Evolutionary conservation across 2,113 vertebrate species (phyloP), one percentile per base, ranked within the genome.

Genomic region (Grallaria varia): DNA sequence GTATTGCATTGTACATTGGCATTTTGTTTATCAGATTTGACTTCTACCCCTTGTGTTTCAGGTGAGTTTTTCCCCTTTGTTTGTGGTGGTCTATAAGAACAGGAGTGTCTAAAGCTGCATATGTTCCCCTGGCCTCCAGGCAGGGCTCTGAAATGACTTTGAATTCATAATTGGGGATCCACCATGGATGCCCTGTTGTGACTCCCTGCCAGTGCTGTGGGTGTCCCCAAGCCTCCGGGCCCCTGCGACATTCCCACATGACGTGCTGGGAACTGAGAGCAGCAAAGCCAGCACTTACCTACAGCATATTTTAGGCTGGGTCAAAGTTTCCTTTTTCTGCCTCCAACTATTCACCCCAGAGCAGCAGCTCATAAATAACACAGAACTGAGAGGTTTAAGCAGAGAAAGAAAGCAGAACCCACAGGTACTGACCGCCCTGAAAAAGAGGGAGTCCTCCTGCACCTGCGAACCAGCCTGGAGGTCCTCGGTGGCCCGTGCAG

Each of bases 151-250:
- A 81, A 69, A 53, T 58, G 2, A 28, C n/a, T 84, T 31, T 37
- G 64, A 53, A 62, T 85, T 60, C 2, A 2, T 76, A 23, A 53
- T 86, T 80, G 91, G 72, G 50, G 31, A 37, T 62, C 22, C 35
- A 12, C 28, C 55, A 14, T 22, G 37, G 73, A 47, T 67, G 71
- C 30, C 44, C 24, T 35, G 40, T 50, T 87, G 49, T 56, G 7
- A 50, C 17, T 49, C n/a, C 83, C 62, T 78, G 64, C 53, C 49
- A 10, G 67, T 5, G 49, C 50, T 53, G 14, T 5, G 1, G 31
- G 40, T 58, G 19, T 9, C 45, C 59, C 53, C n/a, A 21, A n/a
- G 19, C 35, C 42, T 6, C 28, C 0, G 0, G 50, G 10, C 50
- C 56, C 19, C 21, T 42, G 14, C 15, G 25, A 11, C 5, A 3